Conservation (phyloP, 2,888 invertebrate genomes). For the Hetaerina titia region DNA sequence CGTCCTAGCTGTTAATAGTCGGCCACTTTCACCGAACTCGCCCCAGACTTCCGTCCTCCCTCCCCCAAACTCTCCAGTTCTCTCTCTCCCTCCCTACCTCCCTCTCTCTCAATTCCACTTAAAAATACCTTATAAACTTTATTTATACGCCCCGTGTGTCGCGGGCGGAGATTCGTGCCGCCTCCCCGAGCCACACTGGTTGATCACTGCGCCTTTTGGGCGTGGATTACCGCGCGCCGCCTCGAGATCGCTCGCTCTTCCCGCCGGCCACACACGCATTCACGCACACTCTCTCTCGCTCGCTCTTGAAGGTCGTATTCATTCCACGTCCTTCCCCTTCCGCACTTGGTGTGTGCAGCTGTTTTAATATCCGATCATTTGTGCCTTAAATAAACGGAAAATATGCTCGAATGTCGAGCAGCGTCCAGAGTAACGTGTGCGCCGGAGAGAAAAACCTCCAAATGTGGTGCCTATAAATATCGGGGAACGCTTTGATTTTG, state of each 20-base stretch:
- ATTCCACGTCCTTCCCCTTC: slow-evolving; percentile 18
- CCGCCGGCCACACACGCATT: neutral
- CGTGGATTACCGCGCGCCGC: neutral
- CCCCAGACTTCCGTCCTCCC: slow-evolving; percentile 8
- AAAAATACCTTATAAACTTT: slow-evolving; percentile 31
- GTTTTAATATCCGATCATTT: slow-evolving; percentile 5
- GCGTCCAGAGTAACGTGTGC: neutral
- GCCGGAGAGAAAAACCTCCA: neutral
- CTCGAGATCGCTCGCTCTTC: neutral
- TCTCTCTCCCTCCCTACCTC: slow-evolving; percentile 39
- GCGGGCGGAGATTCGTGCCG: neutral
- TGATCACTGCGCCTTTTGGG: neutral
- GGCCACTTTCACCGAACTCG: neutral
- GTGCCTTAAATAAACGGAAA: neutral
- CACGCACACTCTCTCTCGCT: too few species aligned
- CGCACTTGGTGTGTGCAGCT: neutral
- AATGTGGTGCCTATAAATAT: neutral
- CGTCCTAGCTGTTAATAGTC: slow-evolving; percentile 3
- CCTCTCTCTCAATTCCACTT: neutral
- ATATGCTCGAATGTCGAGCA: neutral
- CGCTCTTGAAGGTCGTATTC: neutral
- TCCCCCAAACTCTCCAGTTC: neutral
- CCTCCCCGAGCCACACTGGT: neutral
- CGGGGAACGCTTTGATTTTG: neutral
- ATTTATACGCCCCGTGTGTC: slow-evolving; percentile 34